Conservation (phyloP, 2,888 invertebrate genomes). For the Corythucha ciliata region DNA sequence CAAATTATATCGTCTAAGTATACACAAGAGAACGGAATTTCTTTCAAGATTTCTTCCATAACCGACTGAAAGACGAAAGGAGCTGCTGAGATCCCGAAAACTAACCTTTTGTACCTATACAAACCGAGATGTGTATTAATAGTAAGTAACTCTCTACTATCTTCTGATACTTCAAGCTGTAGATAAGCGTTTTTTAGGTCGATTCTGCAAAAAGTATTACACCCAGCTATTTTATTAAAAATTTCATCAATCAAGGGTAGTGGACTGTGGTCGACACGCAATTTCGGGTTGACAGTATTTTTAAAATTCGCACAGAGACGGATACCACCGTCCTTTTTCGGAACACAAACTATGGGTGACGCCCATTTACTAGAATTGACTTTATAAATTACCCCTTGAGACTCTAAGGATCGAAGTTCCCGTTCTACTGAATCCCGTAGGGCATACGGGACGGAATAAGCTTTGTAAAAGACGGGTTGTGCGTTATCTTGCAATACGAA, state of each 20-base stretch:
- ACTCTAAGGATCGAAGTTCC: constrained; percentile 18
- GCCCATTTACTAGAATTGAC: constrained; percentile 24
- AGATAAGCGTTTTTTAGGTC: neutral
- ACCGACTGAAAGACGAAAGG: constrained; percentile 8
- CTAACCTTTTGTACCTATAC: neutral
- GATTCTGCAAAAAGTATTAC: constrained; percentile 9
- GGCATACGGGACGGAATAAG: constrained; percentile 22
- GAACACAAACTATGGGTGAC: constrained; percentile 3
- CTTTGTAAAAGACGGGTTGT: constrained; percentile 22
- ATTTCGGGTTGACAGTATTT: constrained; percentile 12
- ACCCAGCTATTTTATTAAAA: constrained; percentile 9
- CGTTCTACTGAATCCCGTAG: constrained; percentile 11
- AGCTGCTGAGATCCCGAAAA: constrained; percentile 4
- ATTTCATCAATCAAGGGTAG: constrained; percentile 20
- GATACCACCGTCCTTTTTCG: constrained; percentile 13
- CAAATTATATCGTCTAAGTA: constrained; percentile 7
- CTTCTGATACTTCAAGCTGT: neutral
- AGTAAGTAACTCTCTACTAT: neutral
- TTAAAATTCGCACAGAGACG: constrained; percentile 9
- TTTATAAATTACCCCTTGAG: constrained; percentile 17
- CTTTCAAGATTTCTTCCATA: constrained; percentile 4
- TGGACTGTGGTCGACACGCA: constrained; percentile 21
- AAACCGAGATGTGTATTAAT: constrained; percentile 13
- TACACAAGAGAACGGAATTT: neutral
- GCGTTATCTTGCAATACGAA: constrained; percentile 22